Evolutionary conservation across 2,888 invertebrate species (phyloP).

Genomic region (Scaptomyza cyrtandrae): DNA sequence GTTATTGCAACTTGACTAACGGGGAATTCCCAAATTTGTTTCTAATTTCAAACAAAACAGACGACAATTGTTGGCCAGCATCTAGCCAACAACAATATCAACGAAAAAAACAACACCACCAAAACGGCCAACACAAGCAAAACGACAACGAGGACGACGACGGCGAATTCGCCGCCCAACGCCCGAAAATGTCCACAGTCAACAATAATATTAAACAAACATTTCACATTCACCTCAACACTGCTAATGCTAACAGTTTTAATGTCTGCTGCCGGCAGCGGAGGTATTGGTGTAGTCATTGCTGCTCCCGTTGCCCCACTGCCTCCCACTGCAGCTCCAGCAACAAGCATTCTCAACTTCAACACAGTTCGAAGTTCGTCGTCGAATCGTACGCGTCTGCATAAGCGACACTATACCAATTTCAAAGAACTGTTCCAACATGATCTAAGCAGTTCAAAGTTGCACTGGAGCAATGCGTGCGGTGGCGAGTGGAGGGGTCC

Average conservation of each 20-base stretch:
- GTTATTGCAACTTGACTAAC: slow-evolving; percentile 14
- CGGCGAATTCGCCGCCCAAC: slow-evolving; percentile 37
- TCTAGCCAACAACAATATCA: slow-evolving; percentile 48
- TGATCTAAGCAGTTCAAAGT: slow-evolving; percentile 40
- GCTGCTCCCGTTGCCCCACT: slow-evolving; percentile 18
- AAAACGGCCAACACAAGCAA: slow-evolving; percentile 77
- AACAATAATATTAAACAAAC: neutral
- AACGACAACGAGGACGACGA: slow-evolving; percentile 36
- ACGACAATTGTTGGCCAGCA: slow-evolving; percentile 77
- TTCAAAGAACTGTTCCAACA: slow-evolving; percentile 48
- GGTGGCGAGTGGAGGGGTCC: slow-evolving; percentile 54
- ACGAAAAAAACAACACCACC: slow-evolving; percentile 36
- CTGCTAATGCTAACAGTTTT: slow-evolving; percentile 51
- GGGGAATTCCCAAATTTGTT: slow-evolving; percentile 39
- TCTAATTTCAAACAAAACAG: slow-evolving; percentile 18
- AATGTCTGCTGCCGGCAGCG: slow-evolving; percentile 44
- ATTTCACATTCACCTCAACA: slow-evolving; percentile 3
- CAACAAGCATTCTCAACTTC: no score
- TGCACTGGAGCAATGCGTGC: slow-evolving; percentile 76
- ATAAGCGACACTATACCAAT: slow-evolving; percentile 44
- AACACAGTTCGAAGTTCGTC: neutral
- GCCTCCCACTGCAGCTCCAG: neutral
- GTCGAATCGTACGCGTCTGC: slow-evolving; percentile 33
- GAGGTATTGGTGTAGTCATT: slow-evolving; percentile 5
- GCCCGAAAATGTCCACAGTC: slow-evolving; percentile 36